Conservation (phyloP, 1,140 invertebrate genomes). For the Rhopalosiphum padi region DNA sequence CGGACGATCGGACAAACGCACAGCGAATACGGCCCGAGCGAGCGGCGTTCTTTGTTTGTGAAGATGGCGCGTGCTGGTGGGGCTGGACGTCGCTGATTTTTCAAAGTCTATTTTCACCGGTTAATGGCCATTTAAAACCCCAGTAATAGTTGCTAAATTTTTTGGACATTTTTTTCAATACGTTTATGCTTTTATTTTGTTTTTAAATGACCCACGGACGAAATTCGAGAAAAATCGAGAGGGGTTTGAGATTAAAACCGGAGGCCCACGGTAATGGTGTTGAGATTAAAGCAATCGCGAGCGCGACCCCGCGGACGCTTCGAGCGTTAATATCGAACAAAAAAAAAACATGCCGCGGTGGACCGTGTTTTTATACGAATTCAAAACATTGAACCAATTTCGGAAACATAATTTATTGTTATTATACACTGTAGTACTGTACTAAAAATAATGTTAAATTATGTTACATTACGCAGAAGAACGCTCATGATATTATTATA, state of each 20-base stretch:
- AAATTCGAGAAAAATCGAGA: slow-evolving; percentile 32
- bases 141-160: not conserved
- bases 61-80: slow-evolving; percentile 57
- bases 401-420: not conserved
- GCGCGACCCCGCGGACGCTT: slow-evolving; percentile 16
- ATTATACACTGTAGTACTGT: not conserved
- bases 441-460: not conserved
- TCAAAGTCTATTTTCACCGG: not conserved
- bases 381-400: not conserved
- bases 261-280: slow-evolving; percentile 3
- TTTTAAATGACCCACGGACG: not conserved
- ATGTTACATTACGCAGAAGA: not conserved
- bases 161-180: not conserved
- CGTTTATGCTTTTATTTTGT: not conserved
- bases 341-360: not conserved
- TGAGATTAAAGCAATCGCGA: slow-evolving; percentile 51
- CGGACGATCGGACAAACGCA: slow-evolving; percentile 40
- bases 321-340: slow-evolving; percentile 45
- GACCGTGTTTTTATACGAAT: slow-evolving; percentile 20
- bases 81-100: slow-evolving; percentile 34
- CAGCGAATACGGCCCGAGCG: slow-evolving; percentile 45
- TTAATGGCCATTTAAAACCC: not conserved
- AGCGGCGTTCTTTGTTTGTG: slow-evolving; percentile 57
- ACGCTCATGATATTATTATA: not conserved
- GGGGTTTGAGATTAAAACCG: slow-evolving; percentile 57